Conservation (phyloP, 2,113 vertebrate species). For the Lamprotornis superbus region DNA sequence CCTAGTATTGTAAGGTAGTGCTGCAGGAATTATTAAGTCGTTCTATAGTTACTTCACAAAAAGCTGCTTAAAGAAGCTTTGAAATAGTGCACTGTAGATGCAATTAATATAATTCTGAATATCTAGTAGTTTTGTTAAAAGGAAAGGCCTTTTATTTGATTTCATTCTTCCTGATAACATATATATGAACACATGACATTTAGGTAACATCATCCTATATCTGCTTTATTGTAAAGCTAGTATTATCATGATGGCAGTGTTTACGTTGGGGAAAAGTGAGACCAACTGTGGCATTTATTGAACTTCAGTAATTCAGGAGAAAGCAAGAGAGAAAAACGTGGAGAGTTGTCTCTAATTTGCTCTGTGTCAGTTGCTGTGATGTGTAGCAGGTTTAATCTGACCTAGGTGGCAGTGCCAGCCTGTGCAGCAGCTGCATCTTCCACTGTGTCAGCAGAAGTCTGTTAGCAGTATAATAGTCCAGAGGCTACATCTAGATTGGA, state of each 20-base stretch:
- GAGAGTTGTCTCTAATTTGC: neutral
- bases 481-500: neutral
- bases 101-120: neutral
- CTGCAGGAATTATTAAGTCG: neutral
- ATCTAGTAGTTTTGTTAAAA: neutral
- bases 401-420: conserved; percentile 16
- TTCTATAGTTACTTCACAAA: neutral
- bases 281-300: neutral
- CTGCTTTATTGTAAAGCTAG: neutral
- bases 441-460: neutral
- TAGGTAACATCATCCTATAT: neutral
- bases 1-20: neutral
- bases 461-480: neutral
- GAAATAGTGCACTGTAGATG: neutral
- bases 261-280: neutral
- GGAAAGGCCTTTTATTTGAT: neutral
- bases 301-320: neutral
- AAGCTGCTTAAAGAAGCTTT: neutral
- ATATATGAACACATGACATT: neutral
- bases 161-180: neutral
- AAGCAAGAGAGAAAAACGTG: neutral
- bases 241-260: neutral
- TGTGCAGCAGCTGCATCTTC: neutral
- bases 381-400: neutral
- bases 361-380: neutral